Conservation (phyloP, 2,888 invertebrate species). For the Acleris cristana region DNA sequence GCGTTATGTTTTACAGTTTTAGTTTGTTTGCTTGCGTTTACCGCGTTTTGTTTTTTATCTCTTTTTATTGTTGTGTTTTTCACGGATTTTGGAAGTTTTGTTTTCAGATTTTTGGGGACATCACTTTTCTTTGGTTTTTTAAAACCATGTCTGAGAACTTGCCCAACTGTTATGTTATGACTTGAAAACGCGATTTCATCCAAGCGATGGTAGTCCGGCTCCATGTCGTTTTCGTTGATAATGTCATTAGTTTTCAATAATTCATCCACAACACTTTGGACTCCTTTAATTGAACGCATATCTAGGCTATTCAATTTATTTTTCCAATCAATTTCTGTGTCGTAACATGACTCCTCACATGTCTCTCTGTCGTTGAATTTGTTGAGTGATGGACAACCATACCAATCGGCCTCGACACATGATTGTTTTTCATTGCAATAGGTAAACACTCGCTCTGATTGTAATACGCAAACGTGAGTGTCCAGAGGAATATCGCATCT, state of each 20-base stretch:
- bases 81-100: no score
- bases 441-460: constrained; percentile 15
- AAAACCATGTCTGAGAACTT: no score
- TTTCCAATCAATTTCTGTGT: constrained; percentile 5
- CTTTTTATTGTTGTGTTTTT: no score
- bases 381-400: constrained; percentile 15
- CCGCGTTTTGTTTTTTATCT: no score
- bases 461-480: neutral
- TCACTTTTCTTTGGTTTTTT: no score
- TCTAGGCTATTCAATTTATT: constrained; percentile 22
- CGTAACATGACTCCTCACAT: constrained; percentile 1
- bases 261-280: constrained; percentile 25
- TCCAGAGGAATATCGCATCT: constrained; percentile 10
- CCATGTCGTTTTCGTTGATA: no score
- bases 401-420: constrained; percentile 19
- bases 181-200: no score
- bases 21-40: no score
- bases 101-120: no score
- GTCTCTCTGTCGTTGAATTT: constrained; percentile 5
- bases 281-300: neutral
- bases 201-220: no score
- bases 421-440: neutral
- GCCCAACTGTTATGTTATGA: no score
- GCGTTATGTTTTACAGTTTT: no score
- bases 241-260: constrained; percentile 14